Conservation (phyloP, 2,888 invertebrate species). For the Trichacis sp. region DNA sequence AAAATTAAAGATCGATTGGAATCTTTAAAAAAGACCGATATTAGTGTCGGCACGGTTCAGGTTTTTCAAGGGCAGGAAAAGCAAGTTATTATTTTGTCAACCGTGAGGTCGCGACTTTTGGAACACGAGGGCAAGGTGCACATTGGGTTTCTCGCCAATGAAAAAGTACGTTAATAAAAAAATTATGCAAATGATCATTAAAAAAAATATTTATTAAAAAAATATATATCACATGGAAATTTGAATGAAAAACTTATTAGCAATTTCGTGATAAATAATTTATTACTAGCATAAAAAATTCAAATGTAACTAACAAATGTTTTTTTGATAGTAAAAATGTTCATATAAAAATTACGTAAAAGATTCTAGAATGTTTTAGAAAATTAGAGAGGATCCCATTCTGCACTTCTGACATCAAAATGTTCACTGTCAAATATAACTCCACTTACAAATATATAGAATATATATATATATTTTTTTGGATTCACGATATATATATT, state of each 20-base stretch:
- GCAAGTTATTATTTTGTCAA: conserved; percentile 83
- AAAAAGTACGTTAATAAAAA: conserved; percentile 60
- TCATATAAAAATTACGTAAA: too few relatives aligned
- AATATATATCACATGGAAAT: neutral
- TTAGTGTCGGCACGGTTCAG: neutral
- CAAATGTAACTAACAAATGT: too few relatives aligned
- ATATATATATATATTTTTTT: neutral
- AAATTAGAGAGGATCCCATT: too few relatives aligned
- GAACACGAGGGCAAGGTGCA: conserved; percentile 72
- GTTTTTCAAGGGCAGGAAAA: conserved; percentile 83
- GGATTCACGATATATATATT: neutral
- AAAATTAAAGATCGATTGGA: too few relatives aligned
- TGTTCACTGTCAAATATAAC: too few relatives aligned
- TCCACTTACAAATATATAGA: neutral
- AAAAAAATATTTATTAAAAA: too few relatives aligned
- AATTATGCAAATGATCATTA: neutral
- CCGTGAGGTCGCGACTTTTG: conserved; percentile 77
- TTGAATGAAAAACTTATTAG: too few relatives aligned
- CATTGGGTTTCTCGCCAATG: conserved; percentile 73
- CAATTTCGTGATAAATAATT: too few relatives aligned
- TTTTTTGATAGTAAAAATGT: too few relatives aligned
- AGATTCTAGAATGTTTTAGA: too few relatives aligned
- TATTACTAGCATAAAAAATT: too few relatives aligned
- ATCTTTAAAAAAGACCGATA: neutral
- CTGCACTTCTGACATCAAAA: too few relatives aligned